These are phyloP conservation scores for Ispidina lecontei DNA, from an alignment of 2,797 vertebrate species.

Conservation along the genomic window DNA sequence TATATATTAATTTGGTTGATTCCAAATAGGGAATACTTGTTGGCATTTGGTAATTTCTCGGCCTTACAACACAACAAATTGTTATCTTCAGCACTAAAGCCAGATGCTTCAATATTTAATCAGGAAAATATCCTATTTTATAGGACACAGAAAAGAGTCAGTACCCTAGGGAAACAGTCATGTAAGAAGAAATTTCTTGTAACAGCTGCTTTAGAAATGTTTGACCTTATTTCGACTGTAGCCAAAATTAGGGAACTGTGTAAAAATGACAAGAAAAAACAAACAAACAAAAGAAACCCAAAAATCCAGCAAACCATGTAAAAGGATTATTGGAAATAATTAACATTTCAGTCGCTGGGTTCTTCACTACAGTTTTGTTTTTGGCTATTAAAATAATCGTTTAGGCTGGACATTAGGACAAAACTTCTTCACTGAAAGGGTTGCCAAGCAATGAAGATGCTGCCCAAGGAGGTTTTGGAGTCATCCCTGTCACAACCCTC, in stretches of 20 bases:
- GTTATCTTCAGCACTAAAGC: background rate
- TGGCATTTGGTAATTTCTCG: background rate
- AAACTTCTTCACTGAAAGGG: background rate
- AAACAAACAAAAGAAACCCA: no score
- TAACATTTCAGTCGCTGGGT: background rate
- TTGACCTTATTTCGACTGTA: background rate
- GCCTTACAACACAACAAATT: background rate
- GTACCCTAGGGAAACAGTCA: background rate
- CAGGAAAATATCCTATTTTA: background rate
- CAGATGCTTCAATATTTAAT: background rate
- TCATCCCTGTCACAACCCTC: background rate
- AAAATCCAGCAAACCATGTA: background rate
- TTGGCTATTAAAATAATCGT: background rate
- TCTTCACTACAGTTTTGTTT: background rate
- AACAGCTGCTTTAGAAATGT: constrained; percentile 12
- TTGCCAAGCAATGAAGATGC: background rate
- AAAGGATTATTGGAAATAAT: background rate
- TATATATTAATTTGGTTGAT: no score
- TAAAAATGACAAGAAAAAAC: background rate
- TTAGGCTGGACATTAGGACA: background rate
- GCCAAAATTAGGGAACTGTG: background rate
- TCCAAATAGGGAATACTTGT: background rate
- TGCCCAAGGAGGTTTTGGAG: background rate
- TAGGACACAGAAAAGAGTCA: background rate
- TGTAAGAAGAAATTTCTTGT: constrained; percentile 19